Conservation (phyloP, 2,113 vertebrate genomes). For the Pedetes capensis region DNA sequence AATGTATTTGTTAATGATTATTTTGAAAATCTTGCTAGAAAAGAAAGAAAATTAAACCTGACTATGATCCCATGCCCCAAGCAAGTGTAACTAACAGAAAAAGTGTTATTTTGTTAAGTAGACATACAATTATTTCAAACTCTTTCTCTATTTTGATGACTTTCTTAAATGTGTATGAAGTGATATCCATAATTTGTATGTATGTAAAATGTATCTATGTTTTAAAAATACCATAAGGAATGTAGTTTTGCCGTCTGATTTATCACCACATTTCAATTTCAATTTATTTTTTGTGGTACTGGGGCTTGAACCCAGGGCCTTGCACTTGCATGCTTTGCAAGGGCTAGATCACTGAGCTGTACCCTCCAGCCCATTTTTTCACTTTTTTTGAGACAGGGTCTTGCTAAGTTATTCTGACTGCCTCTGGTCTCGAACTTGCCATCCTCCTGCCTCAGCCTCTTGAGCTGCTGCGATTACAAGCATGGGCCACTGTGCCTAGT, state of each 20-base stretch:
- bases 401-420: too few species aligned
- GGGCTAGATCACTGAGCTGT: too few species aligned
- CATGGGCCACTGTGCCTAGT: too few species aligned
- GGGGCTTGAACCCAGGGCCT: too few species aligned
- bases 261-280: too few species aligned
- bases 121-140: background rate
- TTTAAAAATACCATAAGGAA: background rate
- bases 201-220: background rate
- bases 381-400: too few species aligned
- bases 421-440: too few species aligned
- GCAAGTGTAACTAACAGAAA: background rate
- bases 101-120: background rate
- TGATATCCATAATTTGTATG: background rate
- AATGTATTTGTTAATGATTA: background rate
- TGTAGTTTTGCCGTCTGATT: background rate
- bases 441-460: too few species aligned
- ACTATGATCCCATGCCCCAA: background rate
- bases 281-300: too few species aligned
- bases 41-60: background rate
- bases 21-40: background rate
- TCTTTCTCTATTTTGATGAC: background rate
- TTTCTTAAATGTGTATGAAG: background rate
- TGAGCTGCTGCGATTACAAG: too few species aligned
- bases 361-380: too few species aligned
- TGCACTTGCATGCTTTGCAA: too few species aligned